A percentile compares a stretch with the other conserved stretches of the same genome.
phyloP scores from a whole-genome alignment of 2,888 invertebrate genomes.

The Antheraea yamamai region DNA sequence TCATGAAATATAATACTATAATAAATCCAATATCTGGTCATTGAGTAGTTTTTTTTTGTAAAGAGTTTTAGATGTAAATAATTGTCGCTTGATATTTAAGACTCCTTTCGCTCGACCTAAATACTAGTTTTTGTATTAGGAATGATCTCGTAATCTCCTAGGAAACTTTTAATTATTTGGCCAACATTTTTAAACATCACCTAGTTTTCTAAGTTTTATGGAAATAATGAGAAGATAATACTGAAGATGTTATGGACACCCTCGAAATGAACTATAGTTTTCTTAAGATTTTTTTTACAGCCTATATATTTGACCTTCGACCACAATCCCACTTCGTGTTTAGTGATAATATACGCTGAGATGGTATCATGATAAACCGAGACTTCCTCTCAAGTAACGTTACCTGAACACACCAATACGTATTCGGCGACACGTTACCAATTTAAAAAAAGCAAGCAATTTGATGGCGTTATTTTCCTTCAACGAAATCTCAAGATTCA shows the following conservation, averaged over 20 bases:
- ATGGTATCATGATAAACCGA: no score
- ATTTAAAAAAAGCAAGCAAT: background rate
- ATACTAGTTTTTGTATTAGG: background rate
- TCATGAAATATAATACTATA: no score
- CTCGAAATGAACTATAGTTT: background rate
- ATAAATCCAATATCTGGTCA: no score
- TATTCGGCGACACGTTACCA: background rate
- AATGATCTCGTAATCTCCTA: background rate
- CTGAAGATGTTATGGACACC: background rate
- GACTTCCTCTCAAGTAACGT: no score
- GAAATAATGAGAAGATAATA: background rate
- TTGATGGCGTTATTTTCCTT: background rate
- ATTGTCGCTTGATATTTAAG: background rate
- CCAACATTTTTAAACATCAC: no score
- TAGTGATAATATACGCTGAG: no score
- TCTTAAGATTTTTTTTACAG: no score
- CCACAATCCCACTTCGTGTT: no score
- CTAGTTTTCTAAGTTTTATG: background rate
- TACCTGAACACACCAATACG: background rate
- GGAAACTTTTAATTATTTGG: background rate
- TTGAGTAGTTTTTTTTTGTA: no score
- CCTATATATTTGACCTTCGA: no score
- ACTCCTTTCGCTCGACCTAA: no score
- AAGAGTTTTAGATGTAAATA: no score
- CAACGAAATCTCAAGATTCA: background rate